phyloP scores from a whole-genome alignment of 2,888 invertebrate genomes.

The Scrobipalpa atriplicella region DNA sequence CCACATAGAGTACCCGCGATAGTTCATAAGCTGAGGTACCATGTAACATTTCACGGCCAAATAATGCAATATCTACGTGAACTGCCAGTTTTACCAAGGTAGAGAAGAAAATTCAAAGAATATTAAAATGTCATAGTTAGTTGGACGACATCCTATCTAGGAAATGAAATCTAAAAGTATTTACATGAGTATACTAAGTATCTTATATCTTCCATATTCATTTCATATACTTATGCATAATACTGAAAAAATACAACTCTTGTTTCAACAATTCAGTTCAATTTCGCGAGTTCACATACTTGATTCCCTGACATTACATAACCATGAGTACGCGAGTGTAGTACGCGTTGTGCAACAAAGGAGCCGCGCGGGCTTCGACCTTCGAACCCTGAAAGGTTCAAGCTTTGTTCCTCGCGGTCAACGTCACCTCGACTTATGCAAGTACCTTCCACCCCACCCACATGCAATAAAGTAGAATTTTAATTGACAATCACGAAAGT shows the following conservation, averaged over 20 bases:
- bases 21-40: not conserved
- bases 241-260: not conserved
- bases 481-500: not conserved
- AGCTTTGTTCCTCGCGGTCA: slow-evolving; percentile 59
- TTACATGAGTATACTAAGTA: too few species aligned
- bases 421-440: slow-evolving; percentile 51
- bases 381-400: slow-evolving; percentile 59
- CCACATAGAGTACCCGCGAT: not conserved
- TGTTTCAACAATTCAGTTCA: slow-evolving; percentile 1
- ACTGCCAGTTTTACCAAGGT: not conserved
- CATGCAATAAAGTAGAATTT: not conserved
- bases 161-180: too few species aligned
- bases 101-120: not conserved
- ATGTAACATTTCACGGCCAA: not conserved
- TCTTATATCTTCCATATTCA: too few species aligned
- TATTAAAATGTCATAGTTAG: too few species aligned
- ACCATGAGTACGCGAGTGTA: slow-evolving; percentile 35
- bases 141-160: too few species aligned
- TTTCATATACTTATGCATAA: not conserved
- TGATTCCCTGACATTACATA: slow-evolving; percentile 1
- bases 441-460: not conserved
- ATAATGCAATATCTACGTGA: not conserved
- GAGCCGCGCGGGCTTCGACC: slow-evolving; percentile 63
- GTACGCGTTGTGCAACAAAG: slow-evolving; percentile 54
- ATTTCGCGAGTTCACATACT: slow-evolving; percentile 16